Evolutionary conservation across 2,888 invertebrate species (phyloP).

Genomic region (Drosophila paramelanica): DNA sequence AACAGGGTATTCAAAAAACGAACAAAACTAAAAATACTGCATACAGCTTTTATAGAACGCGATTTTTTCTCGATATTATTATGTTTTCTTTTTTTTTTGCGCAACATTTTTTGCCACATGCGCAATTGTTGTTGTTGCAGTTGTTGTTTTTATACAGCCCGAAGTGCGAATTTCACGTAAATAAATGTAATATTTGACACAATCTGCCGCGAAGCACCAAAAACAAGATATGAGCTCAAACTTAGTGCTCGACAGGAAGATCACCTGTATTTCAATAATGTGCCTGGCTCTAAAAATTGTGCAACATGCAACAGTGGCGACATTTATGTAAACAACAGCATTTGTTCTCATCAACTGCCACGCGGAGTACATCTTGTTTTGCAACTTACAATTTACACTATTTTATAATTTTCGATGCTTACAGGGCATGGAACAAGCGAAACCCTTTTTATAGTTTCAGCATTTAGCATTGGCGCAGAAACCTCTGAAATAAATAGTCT

Average conservation of each 20-base stretch:
- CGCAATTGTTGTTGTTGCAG: slow-evolving; percentile 11
- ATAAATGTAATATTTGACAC: slow-evolving; percentile 75
- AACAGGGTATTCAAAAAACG: slow-evolving; percentile 1
- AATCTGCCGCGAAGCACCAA: slow-evolving; percentile 57
- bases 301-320: no score
- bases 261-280: neutral
- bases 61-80: neutral
- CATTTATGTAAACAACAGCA: no score
- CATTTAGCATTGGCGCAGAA: slow-evolving; percentile 15
- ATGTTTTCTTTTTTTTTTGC: neutral
- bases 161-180: slow-evolving; percentile 63
- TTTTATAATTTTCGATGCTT: accelerated
- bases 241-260: neutral
- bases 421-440: neutral
- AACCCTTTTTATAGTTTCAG: slow-evolving; percentile 12
- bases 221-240: slow-evolving; percentile 33
- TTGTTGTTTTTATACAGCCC: slow-evolving; percentile 13
- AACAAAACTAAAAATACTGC: neutral
- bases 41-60: slow-evolving; percentile 9
- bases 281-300: no score
- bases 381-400: no score
- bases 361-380: no score
- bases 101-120: slow-evolving; percentile 16
- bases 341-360: neutral
- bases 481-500: slow-evolving; percentile 14